phyloP scores from a whole-genome alignment of 92 coral and sea anemone species.

The Metridium senile region DNA sequence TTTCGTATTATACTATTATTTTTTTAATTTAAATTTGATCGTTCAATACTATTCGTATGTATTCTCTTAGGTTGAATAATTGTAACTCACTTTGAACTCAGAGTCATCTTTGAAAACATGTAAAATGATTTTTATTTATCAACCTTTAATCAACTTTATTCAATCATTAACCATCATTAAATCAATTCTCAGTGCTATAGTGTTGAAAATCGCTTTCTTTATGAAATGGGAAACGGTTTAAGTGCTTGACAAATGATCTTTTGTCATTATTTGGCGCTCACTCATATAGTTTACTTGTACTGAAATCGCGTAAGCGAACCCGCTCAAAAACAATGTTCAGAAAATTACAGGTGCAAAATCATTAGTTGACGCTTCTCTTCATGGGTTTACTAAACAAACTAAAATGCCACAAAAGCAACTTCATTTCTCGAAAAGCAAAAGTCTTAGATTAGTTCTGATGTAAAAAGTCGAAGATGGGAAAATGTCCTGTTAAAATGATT shows the following conservation, averaged over 20 bases:
- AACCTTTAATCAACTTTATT: conserved; percentile 2
- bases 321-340: neutral
- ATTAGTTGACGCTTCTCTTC: no score
- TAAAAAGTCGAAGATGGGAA: neutral
- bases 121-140: neutral
- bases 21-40: no score
- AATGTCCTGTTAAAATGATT: neutral
- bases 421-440: no score
- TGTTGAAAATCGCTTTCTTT: conserved; percentile 18
- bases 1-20: no score
- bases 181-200: conserved; percentile 19
- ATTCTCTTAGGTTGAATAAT: no score
- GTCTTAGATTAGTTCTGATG: no score
- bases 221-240: conserved; percentile 24
- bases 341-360: neutral
- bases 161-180: conserved; percentile 17
- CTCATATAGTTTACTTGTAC: conserved; percentile 7
- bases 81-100: no score
- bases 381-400: no score
- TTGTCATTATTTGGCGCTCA: conserved; percentile 10
- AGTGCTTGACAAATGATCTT: conserved; percentile 28
- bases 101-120: neutral
- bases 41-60: no score
- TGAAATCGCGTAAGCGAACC: neutral
- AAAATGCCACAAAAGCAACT: no score